Conservation (phyloP, 1,140 invertebrate species). For the Lasaia peninsularis region DNA sequence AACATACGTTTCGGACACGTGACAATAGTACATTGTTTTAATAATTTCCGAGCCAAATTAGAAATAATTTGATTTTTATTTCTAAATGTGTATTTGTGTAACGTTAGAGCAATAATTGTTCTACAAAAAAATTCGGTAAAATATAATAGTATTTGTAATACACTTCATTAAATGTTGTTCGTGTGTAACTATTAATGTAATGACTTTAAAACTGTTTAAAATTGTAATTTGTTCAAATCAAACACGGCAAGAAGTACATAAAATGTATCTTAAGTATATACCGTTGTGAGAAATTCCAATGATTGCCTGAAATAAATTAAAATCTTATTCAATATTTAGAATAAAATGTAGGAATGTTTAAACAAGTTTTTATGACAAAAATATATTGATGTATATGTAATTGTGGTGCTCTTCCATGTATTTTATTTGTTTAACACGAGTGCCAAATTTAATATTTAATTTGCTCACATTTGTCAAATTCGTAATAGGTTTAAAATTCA, state of each 20-base stretch:
- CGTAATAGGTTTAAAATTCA: too few species aligned
- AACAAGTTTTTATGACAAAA: background rate
- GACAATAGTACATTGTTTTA: slow-evolving; percentile 9
- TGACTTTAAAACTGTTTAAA: too few species aligned
- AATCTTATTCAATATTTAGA: background rate
- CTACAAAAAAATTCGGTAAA: background rate
- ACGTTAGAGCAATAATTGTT: background rate
- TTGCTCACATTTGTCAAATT: slow-evolving; percentile 1
- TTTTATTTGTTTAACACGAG: slow-evolving; percentile 11
- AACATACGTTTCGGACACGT: slow-evolving; percentile 13
- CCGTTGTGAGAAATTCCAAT: background rate
- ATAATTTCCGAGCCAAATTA: slow-evolving; percentile 53
- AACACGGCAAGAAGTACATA: background rate
- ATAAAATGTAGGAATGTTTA: background rate
- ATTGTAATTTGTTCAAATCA: too few species aligned
- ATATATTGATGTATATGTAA: slow-evolving; percentile 1
- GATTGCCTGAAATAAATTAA: background rate
- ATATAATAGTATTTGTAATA: too few species aligned
- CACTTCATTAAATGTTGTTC: background rate
- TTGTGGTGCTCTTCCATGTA: slow-evolving; percentile 12
- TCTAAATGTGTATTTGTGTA: background rate
- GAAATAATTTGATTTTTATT: slow-evolving; percentile 18
- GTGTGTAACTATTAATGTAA: background rate
- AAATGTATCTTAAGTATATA: background rate
- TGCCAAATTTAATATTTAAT: slow-evolving; percentile 24